Conservation (phyloP, 2,888 invertebrate species). For the Scaptomyza caliginosa region DNA sequence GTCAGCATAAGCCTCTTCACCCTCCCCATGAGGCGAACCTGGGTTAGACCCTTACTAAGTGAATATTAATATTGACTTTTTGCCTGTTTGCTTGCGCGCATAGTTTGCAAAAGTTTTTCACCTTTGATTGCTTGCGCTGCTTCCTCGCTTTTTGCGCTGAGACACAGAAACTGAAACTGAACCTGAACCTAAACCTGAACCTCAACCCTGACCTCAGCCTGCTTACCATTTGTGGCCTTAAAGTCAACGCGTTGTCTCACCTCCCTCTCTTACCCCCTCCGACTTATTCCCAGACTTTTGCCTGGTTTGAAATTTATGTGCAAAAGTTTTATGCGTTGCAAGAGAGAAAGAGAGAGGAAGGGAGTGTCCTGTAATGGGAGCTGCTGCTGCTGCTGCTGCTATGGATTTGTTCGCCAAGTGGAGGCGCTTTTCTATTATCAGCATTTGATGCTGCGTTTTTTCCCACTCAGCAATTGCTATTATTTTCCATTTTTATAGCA, state of each 20-base stretch:
- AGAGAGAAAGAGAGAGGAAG: not conserved
- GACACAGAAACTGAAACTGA: constrained; percentile 14
- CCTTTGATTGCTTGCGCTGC: constrained; percentile 71
- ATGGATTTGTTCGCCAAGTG: constrained; percentile 21
- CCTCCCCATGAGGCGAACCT: too few relatives aligned
- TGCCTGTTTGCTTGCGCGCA: constrained; percentile 64
- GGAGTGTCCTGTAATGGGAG: constrained; percentile 4
- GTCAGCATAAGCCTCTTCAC: constrained; percentile 50
- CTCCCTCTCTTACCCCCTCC: not conserved
- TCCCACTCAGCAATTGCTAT: constrained; percentile 34
- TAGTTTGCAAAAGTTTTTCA: constrained; percentile 76
- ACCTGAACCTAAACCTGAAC: constrained; percentile 15
- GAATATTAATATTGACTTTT: constrained; percentile 79
- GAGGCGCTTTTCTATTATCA: constrained; percentile 61
- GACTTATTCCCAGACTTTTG: constrained; percentile 41
- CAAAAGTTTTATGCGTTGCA: constrained; percentile 70
- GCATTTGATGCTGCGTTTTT: constrained; percentile 51
- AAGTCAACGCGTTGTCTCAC: constrained; percentile 56
- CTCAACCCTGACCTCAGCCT: constrained; percentile 66
- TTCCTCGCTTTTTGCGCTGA: constrained; percentile 30
- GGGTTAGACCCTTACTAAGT: constrained; percentile 48
- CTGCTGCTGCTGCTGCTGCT: constrained; percentile 1
- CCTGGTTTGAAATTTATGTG: constrained; percentile 70
- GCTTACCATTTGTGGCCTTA: constrained; percentile 74
- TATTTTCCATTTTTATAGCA: constrained; percentile 75